Evolutionary conservation across 2,888 invertebrate species (phyloP), one percentile per base, ranked within the genome.

Genomic region (Serripes groenlandicus): DNA sequence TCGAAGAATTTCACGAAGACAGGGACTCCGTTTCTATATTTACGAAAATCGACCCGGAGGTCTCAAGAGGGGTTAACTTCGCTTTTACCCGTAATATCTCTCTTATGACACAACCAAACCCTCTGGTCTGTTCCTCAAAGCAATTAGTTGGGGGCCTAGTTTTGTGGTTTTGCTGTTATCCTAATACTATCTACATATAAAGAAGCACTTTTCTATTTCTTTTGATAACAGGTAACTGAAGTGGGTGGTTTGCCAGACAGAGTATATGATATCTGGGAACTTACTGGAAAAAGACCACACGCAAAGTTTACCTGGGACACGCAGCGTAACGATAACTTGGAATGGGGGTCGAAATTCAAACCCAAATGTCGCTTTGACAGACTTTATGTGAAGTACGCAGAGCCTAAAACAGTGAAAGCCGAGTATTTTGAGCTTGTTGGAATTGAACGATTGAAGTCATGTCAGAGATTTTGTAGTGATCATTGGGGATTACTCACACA

Each of bases 221-320:
- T n/a, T n/a, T n/a, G n/a, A n/a, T n/a, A n/a, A 35, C 82, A 94
- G 94, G 77, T 95, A 58, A 90, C 89, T 64, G 91, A 89, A 35
- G 83, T 91, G 1, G 95, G 95, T 15, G 94, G 94, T 7, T 60
- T 95, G 11, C 96, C 96, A 1, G 77, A 88, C 0, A 94, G 94
- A 30, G 88, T 96, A 54, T 89, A 90, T 62, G 96, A 96, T 89
- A 66, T 96, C 2, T 96, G 96, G 96, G 94, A 95, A 64, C 91
- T 93, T 5, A 95, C 95, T 69, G 96, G 96, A 0, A 92, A 94
- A n/a, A 93, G 95, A 9, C 92, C 92, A 68, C 95, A 95, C 81
- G 95, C 95, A 28, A 92, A 95, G 74, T 96, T 94, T 91, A 96
- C 96, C 0, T 96, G 96, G 96, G 96, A 96, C 91, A 94, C 94